These are phyloP conservation scores for Danaus chrysippus DNA, from an alignment of 2,888 invertebrate species.

Conservation along the genomic window DNA sequence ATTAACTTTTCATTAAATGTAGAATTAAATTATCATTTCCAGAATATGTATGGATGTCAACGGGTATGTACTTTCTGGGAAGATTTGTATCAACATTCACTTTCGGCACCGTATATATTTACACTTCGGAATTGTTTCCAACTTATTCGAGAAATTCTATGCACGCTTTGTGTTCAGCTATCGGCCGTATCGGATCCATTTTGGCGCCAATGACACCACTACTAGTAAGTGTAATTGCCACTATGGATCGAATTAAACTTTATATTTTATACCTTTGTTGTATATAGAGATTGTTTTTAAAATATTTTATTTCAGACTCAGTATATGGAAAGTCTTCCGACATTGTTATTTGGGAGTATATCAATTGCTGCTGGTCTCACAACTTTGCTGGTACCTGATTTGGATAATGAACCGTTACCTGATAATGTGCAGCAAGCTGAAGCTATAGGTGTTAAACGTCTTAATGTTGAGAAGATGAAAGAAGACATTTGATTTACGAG, in stretches of 20 bases:
- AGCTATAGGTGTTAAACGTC: slow-evolving; percentile 24
- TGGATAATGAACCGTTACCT: slow-evolving; percentile 56
- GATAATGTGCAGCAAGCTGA: slow-evolving; percentile 45
- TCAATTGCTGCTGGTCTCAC: slow-evolving; percentile 55
- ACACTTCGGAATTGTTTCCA: slow-evolving; percentile 49
- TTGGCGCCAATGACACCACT: slow-evolving; percentile 53
- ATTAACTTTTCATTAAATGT: neutral
- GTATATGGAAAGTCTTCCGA: slow-evolving; percentile 56
- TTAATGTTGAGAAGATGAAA: slow-evolving; percentile 3
- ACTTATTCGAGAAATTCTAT: slow-evolving; percentile 50
- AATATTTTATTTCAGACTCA: slow-evolving; percentile 43
- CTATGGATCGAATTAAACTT: slow-evolving; percentile 4
- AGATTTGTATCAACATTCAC: slow-evolving; percentile 39
- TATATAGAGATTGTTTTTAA: neutral
- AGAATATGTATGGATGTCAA: slow-evolving; percentile 38
- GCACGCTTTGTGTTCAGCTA: slow-evolving; percentile 47
- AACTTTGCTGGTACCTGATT: slow-evolving; percentile 59
- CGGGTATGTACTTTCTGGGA: slow-evolving; percentile 39
- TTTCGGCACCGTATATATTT: slow-evolving; percentile 43
- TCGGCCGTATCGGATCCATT: slow-evolving; percentile 44
- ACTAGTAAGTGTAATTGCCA: slow-evolving; percentile 39
- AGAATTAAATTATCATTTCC: slow-evolving; percentile 13
- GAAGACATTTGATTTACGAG: slow-evolving; percentile 1
- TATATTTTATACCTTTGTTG: neutral
- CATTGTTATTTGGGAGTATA: slow-evolving; percentile 59